phyloP scores from a whole-genome alignment of 2,888 invertebrate species.

The Iselma pallidipennis region DNA sequence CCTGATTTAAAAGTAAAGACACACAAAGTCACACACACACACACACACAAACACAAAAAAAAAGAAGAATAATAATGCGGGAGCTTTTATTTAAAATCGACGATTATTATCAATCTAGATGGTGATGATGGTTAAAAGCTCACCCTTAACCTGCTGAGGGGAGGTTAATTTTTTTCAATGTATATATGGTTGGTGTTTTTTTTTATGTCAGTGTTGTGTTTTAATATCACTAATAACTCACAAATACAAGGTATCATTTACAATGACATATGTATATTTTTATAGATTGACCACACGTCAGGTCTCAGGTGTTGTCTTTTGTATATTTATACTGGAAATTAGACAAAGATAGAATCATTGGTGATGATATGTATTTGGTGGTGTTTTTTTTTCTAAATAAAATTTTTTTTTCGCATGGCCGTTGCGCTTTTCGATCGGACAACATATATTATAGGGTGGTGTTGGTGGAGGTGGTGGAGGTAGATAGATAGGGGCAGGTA shows the following conservation, averaged over 20 bases:
- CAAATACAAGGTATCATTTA: constrained; percentile 37
- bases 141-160: background rate
- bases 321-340: constrained; percentile 1
- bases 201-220: constrained; percentile 13
- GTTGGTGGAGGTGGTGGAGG: too few species aligned
- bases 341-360: constrained; percentile 7
- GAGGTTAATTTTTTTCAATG: background rate
- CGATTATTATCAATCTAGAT: background rate
- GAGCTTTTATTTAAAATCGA: background rate
- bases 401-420: too few species aligned
- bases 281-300: constrained; percentile 1
- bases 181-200: background rate
- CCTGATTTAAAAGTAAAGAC: background rate
- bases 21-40: too few species aligned
- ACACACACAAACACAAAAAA: too few species aligned
- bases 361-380: constrained; percentile 15
- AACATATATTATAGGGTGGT: constrained; percentile 11
- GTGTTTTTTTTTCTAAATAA: too few species aligned
- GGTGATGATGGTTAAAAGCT: background rate
- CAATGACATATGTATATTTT: constrained; percentile 6
- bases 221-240: constrained; percentile 41
- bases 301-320: background rate
- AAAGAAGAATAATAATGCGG: too few species aligned
- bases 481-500: constrained; percentile 7
- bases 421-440: constrained; percentile 26